Evolutionary conservation across 2,888 invertebrate species (phyloP), one percentile per base, ranked within the genome.

Genomic region (Drosophila nr. perissopoda): DNA sequence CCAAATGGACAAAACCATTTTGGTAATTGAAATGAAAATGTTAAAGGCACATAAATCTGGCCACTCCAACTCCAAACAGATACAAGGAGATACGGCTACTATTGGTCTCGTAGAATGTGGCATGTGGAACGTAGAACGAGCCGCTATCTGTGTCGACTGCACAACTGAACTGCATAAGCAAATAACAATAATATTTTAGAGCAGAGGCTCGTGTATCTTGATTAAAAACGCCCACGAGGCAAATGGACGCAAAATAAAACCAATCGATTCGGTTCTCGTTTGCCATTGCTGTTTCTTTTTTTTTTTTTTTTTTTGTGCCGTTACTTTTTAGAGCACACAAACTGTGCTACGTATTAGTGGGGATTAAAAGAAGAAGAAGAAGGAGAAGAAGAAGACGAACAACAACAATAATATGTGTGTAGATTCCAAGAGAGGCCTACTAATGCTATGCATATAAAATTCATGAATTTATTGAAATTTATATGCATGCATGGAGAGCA

Each of bases 391-490:
- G 65, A 68, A 62, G 49, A 62, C 46, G 42, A 60, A 38, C 56
- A 58, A 57, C 63, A 74, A 69, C 59, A 58, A 48, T 42, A 66
- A n/a, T 40, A 27, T 68, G 25, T 57, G 10, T 52, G 13, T 33
- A 34, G 16, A 25, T 34, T 27, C 42, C 25, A 18, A 52, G 38
- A 27, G n/a, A 51, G 62, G 66, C 77, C 70, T 61, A 53, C 74
- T 74, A 77, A 81, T 80, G 42, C 68, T 58, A 74, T 83, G 80
- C 72, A 84, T 76, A 89, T 29, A 85, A 81, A 88, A 89, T 79
- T 85, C 89, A 88, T 79, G 89, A 86, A 80, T 89, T 90, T 89
- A 86, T 88, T 88, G 78, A 88, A 90, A 90, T 88, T 88, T 88
- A 81, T 67, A 75, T 66, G 65, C 59, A 64, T 52, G 58, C 58